Conservation (phyloP, 2,113 vertebrate species). For the Nettapus auritus region DNA sequence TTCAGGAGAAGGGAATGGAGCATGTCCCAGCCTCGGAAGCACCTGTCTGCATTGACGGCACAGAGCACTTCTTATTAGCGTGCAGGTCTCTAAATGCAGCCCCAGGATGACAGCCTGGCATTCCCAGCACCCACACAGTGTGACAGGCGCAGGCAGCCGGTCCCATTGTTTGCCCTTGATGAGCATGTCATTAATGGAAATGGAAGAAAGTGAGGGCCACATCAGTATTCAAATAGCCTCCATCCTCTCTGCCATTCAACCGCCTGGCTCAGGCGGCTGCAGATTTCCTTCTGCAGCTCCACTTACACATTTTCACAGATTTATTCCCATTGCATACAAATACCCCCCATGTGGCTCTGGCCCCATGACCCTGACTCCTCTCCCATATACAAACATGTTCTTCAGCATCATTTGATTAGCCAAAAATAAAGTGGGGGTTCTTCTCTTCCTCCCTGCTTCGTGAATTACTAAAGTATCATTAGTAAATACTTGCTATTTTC, state of each 20-base stretch:
- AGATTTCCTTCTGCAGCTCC: slow-evolving; percentile 74
- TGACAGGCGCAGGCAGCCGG: slow-evolving; percentile 89
- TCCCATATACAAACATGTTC: slow-evolving; percentile 13
- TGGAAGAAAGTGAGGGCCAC: slow-evolving; percentile 89
- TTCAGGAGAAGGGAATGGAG: slow-evolving; percentile 83
- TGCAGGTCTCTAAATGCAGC: slow-evolving; percentile 86
- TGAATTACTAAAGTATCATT: slow-evolving; percentile 32
- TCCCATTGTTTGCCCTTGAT: slow-evolving; percentile 95
- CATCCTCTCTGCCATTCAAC: slow-evolving; percentile 86
- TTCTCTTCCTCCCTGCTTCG: not conserved
- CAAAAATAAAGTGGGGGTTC: not conserved
- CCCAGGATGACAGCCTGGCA: slow-evolving; percentile 84
- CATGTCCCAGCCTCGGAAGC: slow-evolving; percentile 90
- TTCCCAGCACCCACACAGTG: slow-evolving; percentile 84
- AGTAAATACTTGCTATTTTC: slow-evolving; percentile 38
- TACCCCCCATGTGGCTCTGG: slow-evolving; percentile 43
- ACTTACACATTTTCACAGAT: slow-evolving; percentile 72
- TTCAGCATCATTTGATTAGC: not conserved
- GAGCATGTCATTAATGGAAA: slow-evolving; percentile 94
- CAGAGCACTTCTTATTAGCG: slow-evolving; percentile 93
- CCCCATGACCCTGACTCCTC: not conserved
- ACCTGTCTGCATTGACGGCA: slow-evolving; percentile 91
- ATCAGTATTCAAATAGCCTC: slow-evolving; percentile 97
- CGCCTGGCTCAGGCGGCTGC: slow-evolving; percentile 76
- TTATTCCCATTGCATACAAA: slow-evolving; percentile 74